Percentiles rank a stretch among this genome's conserved stretches.
Evolutionary conservation across 1,140 invertebrate species (phyloP).

Genomic region (Neodiprion pinetum): DNA sequence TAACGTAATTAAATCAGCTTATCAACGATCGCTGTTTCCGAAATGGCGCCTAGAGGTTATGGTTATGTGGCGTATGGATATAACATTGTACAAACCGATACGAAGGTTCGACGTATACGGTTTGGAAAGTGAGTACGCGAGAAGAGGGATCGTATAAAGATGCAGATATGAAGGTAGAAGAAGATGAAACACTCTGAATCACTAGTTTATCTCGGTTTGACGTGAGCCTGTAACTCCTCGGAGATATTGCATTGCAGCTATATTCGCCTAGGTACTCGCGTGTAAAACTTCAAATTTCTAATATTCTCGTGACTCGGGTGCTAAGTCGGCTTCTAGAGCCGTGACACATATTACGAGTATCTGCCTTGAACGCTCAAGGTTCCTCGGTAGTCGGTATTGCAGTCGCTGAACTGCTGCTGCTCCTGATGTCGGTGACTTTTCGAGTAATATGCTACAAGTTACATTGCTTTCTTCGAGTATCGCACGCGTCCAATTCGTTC

Average conservation of each 20-base stretch:
- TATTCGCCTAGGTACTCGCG: not conserved
- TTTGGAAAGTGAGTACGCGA: too few species aligned
- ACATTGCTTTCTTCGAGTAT: not conserved
- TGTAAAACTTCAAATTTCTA: conserved; percentile 1
- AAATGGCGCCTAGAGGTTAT: not conserved
- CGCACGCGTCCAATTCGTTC: not conserved
- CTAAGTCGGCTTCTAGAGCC: not conserved
- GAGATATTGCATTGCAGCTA: not conserved
- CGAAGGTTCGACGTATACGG: too few species aligned
- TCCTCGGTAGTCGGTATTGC: not conserved
- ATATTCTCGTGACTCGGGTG: not conserved
- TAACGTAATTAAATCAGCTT: not conserved
- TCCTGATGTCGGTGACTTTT: not conserved
- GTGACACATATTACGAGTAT: not conserved
- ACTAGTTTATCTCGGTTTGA: not conserved
- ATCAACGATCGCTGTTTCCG: not conserved
- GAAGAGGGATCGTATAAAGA: too few species aligned
- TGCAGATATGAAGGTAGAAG: too few species aligned
- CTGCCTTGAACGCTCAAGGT: not conserved
- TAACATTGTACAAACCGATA: too few species aligned
- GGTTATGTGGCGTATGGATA: too few species aligned
- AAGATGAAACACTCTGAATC: too few species aligned
- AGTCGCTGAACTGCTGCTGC: not conserved
- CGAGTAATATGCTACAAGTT: not conserved
- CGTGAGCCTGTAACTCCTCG: not conserved